These are phyloP conservation scores for Camelus bactrianus DNA, from an alignment of 2,113 vertebrate species.

Conservation along the genomic window DNA sequence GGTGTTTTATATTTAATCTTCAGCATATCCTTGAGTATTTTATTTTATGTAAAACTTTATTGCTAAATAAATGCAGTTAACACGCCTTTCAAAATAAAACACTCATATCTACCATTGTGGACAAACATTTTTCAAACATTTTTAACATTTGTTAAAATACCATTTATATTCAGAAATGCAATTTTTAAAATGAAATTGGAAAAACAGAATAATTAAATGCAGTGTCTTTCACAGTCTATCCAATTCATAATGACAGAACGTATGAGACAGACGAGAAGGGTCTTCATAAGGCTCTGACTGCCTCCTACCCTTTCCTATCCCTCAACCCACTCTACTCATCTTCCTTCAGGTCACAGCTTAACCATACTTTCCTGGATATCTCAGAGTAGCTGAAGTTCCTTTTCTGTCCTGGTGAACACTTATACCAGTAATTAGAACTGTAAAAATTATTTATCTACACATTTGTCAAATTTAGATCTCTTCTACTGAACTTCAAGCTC, in stretches of 20 bases:
- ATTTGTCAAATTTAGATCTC: neutral
- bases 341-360: neutral
- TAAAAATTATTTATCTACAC: neutral
- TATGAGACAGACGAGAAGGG: neutral
- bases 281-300: neutral
- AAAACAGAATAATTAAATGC: neutral
- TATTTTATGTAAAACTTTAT: neutral
- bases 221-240: neutral
- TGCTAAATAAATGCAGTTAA: constrained; percentile 23
- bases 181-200: neutral
- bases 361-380: neutral
- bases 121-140: neutral
- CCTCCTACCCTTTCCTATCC: neutral
- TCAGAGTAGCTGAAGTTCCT: neutral
- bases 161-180: constrained; percentile 5
- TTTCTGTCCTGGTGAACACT: neutral
- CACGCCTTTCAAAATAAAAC: neutral
- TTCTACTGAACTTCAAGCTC: neutral
- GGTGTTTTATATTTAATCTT: constrained; percentile 17
- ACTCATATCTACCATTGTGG: neutral
- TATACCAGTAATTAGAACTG: neutral
- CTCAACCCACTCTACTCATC: neutral
- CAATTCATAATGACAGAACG: neutral
- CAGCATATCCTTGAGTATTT: neutral
- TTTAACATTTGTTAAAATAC: neutral